Evolutionary conservation across 2,888 invertebrate genomes (phyloP).

Genomic region (Plagiodera versicolora): DNA sequence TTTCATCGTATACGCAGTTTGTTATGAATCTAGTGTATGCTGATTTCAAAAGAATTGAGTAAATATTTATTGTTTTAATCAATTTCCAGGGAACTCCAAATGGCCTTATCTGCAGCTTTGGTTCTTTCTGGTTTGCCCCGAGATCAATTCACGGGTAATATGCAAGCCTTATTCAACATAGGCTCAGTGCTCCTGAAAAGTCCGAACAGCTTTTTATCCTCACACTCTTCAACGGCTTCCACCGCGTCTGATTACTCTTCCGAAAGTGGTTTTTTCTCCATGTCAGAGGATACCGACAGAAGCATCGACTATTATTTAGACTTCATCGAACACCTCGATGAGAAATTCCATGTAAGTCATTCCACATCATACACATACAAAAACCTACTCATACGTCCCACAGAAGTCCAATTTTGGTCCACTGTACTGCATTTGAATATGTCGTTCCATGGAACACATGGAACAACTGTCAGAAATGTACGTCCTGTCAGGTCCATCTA

Average conservation of each 20-base stretch:
- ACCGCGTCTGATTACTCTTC: conserved; percentile 13
- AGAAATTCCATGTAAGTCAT: conserved; percentile 19
- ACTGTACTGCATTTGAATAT: too few species aligned
- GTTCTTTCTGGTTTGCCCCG: conserved; percentile 33
- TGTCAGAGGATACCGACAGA: conserved; percentile 14
- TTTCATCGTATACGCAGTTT: too few species aligned
- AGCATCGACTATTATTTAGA: conserved; percentile 26
- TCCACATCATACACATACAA: neutral
- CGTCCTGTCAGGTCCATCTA: too few species aligned
- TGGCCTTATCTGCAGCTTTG: conserved; percentile 37
- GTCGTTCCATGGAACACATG: too few species aligned
- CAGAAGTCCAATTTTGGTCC: too few species aligned
- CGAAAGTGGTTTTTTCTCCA: conserved; percentile 29
- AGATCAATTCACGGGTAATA: conserved; percentile 28
- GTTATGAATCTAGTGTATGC: too few species aligned
- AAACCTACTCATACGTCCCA: too few species aligned
- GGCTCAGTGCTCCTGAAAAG: conserved; percentile 30
- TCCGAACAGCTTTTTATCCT: conserved; percentile 25
- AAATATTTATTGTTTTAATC: neutral
- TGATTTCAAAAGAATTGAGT: too few species aligned
- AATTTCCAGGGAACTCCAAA: conserved; percentile 15
- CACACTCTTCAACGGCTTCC: conserved; percentile 13
- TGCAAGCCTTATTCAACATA: conserved; percentile 28
- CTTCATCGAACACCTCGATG: conserved; percentile 25
- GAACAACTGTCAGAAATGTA: too few species aligned